Evolutionary conservation across 2,113 vertebrate genomes (phyloP).

Genomic region (Psittacus erithacus): DNA sequence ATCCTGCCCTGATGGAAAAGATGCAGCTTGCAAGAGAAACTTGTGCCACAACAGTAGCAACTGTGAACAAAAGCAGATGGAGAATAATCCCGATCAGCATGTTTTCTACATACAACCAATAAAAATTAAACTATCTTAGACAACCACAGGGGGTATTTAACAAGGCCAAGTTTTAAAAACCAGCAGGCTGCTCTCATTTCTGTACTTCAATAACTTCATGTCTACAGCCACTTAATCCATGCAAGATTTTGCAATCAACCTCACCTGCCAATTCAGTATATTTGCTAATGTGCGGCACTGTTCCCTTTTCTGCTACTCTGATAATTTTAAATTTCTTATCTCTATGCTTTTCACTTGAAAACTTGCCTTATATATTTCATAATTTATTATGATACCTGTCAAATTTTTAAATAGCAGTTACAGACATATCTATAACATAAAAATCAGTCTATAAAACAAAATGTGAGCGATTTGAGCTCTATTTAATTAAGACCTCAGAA

Average conservation of each 20-base stretch:
- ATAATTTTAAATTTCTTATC: neutral
- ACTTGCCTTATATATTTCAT: neutral
- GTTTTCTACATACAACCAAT: neutral
- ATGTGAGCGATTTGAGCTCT: neutral
- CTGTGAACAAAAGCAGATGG: conserved; percentile 18
- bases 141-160: neutral
- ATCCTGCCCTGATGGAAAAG: neutral
- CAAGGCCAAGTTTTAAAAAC: neutral
- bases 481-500: neutral
- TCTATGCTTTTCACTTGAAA: neutral
- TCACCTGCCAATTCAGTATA: neutral
- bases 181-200: neutral
- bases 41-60: neutral
- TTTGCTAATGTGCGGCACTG: neutral
- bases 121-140: neutral
- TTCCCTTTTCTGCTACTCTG: neutral
- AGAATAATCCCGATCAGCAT: neutral
- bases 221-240: neutral
- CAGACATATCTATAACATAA: neutral
- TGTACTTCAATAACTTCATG: neutral
- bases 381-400: neutral
- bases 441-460: neutral
- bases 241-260: neutral
- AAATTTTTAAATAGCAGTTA: neutral
- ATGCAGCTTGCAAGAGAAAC: neutral